Percentiles rank a stretch among this genome's conserved stretches.
Conservation (phyloP, 2,888 invertebrate species). For the Baccha elongata region DNA sequence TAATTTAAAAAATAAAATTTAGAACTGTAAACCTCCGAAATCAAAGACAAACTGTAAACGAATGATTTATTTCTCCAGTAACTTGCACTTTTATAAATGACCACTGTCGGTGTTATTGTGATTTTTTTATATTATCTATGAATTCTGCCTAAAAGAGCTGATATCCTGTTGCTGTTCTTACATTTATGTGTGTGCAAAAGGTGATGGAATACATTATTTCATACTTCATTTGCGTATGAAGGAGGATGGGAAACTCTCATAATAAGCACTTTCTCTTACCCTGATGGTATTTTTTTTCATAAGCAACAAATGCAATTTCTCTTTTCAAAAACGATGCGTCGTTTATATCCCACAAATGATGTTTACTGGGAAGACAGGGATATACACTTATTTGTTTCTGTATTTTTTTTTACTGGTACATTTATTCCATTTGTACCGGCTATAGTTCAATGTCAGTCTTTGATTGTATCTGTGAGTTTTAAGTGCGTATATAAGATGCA, state of each 20-base stretch:
- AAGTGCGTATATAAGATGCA: too few species aligned
- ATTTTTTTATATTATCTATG: background rate
- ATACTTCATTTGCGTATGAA: background rate
- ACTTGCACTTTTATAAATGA: background rate
- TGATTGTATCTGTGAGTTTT: too few species aligned
- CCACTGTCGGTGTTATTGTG: background rate
- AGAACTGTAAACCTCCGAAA: too few species aligned
- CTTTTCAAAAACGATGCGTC: conserved; percentile 2
- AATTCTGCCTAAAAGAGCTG: background rate
- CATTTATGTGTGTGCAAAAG: background rate
- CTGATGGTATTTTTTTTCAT: background rate
- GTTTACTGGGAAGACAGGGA: too few species aligned
- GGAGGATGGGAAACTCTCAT: background rate
- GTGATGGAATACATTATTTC: background rate
- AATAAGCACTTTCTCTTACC: background rate
- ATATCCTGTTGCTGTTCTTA: conserved; percentile 3
- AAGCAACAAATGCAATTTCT: background rate
- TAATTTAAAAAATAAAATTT: too few species aligned
- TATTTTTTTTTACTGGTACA: too few species aligned
- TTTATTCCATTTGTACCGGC: too few species aligned
- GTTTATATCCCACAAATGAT: too few species aligned
- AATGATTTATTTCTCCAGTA: background rate
- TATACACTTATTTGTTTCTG: too few species aligned
- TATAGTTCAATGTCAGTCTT: too few species aligned
- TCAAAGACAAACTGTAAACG: background rate